phyloP scores from a whole-genome alignment of 2,888 invertebrate genomes.

The Acleris cristana region DNA sequence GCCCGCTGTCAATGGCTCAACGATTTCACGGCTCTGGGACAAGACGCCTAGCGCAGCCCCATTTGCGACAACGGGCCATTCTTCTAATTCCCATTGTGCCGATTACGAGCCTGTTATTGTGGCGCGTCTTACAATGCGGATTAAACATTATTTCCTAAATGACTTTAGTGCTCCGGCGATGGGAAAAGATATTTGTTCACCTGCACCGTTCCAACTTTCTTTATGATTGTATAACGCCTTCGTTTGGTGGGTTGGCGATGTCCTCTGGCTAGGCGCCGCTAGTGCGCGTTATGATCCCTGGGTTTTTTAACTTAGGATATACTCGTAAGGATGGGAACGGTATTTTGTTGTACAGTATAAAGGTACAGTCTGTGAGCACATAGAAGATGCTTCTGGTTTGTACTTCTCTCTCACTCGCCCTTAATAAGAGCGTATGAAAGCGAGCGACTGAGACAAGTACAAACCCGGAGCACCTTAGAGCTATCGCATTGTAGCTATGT shows the following conservation, averaged over 20 bases:
- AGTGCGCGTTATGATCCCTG: too few species aligned
- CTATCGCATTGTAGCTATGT: too few species aligned
- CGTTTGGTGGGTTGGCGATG: neutral
- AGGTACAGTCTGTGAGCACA: too few species aligned
- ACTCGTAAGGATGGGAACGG: too few species aligned
- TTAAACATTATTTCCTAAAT: constrained; percentile 78
- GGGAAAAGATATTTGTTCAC: constrained; percentile 54
- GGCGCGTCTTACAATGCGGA: constrained; percentile 67
- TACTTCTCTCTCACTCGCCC: too few species aligned
- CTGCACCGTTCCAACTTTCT: constrained; percentile 53
- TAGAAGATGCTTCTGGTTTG: too few species aligned
- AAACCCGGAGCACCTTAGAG: too few species aligned
- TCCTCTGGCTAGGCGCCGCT: neutral
- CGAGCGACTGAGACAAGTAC: too few species aligned
- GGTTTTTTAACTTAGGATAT: too few species aligned
- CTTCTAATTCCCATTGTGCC: constrained; percentile 78
- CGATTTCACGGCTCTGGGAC: constrained; percentile 71
- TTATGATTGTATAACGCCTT: constrained; percentile 45
- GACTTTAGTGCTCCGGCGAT: constrained; percentile 63
- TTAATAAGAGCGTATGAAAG: too few species aligned
- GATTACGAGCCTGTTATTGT: constrained; percentile 72
- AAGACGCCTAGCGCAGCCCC: constrained; percentile 52
- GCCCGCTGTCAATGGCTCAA: constrained; percentile 70
- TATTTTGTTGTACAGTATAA: too few species aligned
- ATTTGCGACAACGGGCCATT: constrained; percentile 77